Percentiles rank a stretch among this genome's conserved stretches.
phyloP scores from a whole-genome alignment of 2,113 vertebrate genomes.

The Tenrec ecaudatus region DNA sequence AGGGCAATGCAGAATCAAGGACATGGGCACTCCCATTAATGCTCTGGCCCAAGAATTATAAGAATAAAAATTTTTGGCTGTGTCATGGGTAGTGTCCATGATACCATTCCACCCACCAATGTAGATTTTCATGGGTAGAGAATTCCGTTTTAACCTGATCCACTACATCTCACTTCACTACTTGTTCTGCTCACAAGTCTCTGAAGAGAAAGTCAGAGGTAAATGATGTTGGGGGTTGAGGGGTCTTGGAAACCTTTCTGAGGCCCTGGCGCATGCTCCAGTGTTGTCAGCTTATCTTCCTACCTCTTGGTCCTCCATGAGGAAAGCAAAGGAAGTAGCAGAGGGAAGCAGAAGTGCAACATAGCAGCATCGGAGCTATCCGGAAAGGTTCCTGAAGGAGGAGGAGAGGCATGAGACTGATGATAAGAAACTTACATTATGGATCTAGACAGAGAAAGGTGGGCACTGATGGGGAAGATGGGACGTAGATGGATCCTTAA shows the following conservation, averaged over 20 bases:
- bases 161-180: not conserved
- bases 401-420: not conserved
- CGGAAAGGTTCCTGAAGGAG: not conserved
- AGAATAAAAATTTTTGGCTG: not conserved
- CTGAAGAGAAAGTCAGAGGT: constrained; percentile 5
- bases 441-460: not conserved
- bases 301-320: not conserved
- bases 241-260: not conserved
- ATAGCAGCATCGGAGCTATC: not conserved
- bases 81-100: not conserved
- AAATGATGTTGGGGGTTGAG: not conserved
- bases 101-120: too few species aligned
- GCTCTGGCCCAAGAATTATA: not conserved
- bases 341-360: not conserved
- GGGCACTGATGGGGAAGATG: not conserved
- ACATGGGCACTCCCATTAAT: not conserved
- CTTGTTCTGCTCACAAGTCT: not conserved
- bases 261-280: not conserved
- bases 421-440: not conserved
- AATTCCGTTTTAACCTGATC: not conserved
- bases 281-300: not conserved
- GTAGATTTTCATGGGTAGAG: not conserved
- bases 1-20: not conserved
- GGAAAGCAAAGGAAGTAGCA: not conserved
- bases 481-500: not conserved